Percentiles rank a stretch among this genome's conserved stretches.
Evolutionary conservation across 1,140 invertebrate genomes (phyloP).

Genomic region (Megalonaias nervosa): DNA sequence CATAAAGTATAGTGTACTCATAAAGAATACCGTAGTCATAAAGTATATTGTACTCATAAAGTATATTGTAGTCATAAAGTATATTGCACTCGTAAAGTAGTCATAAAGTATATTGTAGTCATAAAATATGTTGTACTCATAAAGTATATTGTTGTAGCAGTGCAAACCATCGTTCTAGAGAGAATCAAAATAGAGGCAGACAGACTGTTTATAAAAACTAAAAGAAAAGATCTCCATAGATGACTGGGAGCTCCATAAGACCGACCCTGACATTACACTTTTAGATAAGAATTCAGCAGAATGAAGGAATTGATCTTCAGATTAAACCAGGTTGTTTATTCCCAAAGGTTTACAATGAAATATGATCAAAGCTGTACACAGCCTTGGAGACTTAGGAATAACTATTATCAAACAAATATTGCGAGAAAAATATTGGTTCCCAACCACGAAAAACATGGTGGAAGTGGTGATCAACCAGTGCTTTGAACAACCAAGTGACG

Average conservation of each 20-base stretch:
- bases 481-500: constrained; percentile 33
- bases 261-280: constrained; percentile 12
- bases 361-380: constrained; percentile 37
- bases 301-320: constrained; percentile 27
- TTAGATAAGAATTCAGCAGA: constrained; percentile 30
- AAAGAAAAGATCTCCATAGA: constrained; percentile 5
- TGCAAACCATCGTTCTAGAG: too few species aligned
- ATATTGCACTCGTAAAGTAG: too few species aligned
- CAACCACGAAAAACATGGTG: constrained; percentile 28
- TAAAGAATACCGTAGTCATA: too few species aligned
- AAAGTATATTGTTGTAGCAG: too few species aligned
- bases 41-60: too few species aligned
- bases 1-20: too few species aligned
- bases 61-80: too few species aligned
- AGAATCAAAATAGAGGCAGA: background rate
- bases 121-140: too few species aligned
- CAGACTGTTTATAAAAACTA: constrained; percentile 15
- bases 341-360: constrained; percentile 32
- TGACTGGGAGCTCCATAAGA: constrained; percentile 10
- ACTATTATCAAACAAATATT: constrained; percentile 45
- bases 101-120: too few species aligned
- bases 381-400: constrained; percentile 39
- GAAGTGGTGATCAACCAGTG: constrained; percentile 40
- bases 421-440: constrained; percentile 41
- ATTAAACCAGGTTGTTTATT: constrained; percentile 34